Conservation (phyloP, 2,888 invertebrate species). For the Acleris cristana region DNA sequence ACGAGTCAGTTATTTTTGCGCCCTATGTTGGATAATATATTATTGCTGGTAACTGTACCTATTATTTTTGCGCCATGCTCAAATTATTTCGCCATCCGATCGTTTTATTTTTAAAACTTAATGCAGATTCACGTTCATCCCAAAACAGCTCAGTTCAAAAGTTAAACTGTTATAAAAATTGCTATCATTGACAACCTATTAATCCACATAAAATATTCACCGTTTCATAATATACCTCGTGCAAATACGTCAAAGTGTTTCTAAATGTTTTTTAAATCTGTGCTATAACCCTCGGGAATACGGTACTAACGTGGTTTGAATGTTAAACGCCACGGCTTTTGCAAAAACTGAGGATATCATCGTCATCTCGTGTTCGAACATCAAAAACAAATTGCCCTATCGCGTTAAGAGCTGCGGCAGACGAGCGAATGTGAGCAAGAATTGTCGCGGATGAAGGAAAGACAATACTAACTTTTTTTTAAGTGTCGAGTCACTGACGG, state of each 20-base stretch:
- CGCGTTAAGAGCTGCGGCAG: too few species aligned
- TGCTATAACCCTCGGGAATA: constrained; percentile 29
- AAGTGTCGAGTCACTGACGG: too few species aligned
- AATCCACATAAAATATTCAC: not conserved
- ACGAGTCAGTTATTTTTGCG: too few species aligned
- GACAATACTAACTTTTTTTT: too few species aligned
- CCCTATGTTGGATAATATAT: too few species aligned
- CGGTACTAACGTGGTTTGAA: constrained; percentile 58
- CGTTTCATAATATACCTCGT: not conserved
- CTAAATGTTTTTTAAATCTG: not conserved
- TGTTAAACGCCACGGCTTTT: constrained; percentile 50
- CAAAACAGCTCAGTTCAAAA: not conserved
- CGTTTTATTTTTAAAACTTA: constrained; percentile 1
- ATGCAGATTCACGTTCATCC: not conserved
- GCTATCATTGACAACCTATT: not conserved
- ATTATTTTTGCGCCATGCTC: too few species aligned
- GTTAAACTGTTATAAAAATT: not conserved
- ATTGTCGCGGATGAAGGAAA: too few species aligned
- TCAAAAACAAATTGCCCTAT: constrained; percentile 60
- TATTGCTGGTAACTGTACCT: too few species aligned
- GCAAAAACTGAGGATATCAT: constrained; percentile 64
- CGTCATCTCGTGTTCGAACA: constrained; percentile 62
- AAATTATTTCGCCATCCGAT: not conserved
- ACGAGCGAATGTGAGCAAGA: too few species aligned
- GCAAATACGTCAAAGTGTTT: not conserved